These are phyloP conservation scores for Orthonyx spaldingii DNA, from an alignment of 2,113 vertebrate species.

Conservation along the genomic window DNA sequence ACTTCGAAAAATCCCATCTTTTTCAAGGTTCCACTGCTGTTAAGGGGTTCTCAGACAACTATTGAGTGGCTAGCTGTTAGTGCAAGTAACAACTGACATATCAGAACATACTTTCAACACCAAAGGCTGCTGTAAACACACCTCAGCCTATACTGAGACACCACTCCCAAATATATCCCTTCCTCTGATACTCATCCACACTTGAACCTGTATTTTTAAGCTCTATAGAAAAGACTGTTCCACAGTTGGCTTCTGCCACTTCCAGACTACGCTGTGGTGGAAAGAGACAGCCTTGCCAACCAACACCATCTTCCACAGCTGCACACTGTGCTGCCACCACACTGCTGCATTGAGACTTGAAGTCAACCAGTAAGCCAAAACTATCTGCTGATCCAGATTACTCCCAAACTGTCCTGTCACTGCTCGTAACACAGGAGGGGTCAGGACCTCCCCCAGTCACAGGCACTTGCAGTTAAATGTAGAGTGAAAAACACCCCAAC, in stretches of 20 bases:
- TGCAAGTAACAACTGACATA: neutral
- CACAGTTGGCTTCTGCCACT: neutral
- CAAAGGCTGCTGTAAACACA: neutral
- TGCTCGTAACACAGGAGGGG: neutral
- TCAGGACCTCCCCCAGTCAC: neutral
- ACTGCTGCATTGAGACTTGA: rapidly evolving
- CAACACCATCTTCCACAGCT: neutral
- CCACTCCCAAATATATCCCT: neutral
- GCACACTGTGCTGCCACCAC: neutral
- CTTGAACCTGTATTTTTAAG: neutral
- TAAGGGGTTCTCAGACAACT: neutral
- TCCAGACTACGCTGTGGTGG: neutral
- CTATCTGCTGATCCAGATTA: neutral
- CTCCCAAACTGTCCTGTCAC: neutral
- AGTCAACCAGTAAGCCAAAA: neutral
- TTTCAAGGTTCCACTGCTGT: neutral
- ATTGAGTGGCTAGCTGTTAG: neutral
- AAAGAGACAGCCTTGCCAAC: neutral
- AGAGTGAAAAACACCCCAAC: neutral
- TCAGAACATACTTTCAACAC: neutral
- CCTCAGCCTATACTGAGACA: neutral
- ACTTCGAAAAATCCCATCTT: neutral
- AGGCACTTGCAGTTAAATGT: neutral
- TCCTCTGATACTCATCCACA: neutral
- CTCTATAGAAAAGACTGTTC: neutral